A percentile compares a stretch with the other conserved stretches of the same genome.
These are phyloP conservation scores for Numenius arquata DNA, from an alignment of 2,113 vertebrate genomes.

Conservation along the genomic window DNA sequence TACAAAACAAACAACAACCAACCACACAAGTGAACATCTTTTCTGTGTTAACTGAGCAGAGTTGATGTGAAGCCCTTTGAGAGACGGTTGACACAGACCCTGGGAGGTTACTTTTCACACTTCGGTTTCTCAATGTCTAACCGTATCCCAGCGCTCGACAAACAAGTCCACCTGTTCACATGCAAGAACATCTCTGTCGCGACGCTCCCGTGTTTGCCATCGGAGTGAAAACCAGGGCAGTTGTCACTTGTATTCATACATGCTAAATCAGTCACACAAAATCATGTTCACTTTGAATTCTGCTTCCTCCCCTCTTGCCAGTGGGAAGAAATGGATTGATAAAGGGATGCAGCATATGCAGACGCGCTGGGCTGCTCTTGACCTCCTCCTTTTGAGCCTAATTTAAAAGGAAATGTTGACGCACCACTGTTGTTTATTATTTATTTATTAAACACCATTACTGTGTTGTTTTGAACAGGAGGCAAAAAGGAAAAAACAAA, in stretches of 20 bases:
- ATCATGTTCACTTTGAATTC: background rate
- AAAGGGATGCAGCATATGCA: background rate
- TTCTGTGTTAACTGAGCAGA: background rate
- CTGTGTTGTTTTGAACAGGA: background rate
- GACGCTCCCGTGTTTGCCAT: background rate
- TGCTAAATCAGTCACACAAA: background rate
- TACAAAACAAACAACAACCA: background rate
- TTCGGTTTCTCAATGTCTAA: background rate
- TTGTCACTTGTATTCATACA: background rate
- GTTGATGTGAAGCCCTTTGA: background rate
- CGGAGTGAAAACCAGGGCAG: background rate
- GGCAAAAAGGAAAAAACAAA: background rate
- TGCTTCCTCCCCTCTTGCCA: background rate
- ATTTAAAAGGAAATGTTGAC: background rate
- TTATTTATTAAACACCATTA: background rate
- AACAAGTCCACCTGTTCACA: background rate
- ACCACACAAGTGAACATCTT: background rate
- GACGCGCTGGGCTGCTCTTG: background rate
- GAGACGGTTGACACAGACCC: background rate
- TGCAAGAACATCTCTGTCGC: background rate
- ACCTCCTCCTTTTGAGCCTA: background rate
- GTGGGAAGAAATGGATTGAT: background rate
- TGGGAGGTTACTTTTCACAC: background rate
- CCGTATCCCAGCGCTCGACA: rapidly evolving
- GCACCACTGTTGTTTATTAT: background rate